Conservation (phyloP, 2,113 vertebrate genomes). For the Microcebus jonahi region DNA sequence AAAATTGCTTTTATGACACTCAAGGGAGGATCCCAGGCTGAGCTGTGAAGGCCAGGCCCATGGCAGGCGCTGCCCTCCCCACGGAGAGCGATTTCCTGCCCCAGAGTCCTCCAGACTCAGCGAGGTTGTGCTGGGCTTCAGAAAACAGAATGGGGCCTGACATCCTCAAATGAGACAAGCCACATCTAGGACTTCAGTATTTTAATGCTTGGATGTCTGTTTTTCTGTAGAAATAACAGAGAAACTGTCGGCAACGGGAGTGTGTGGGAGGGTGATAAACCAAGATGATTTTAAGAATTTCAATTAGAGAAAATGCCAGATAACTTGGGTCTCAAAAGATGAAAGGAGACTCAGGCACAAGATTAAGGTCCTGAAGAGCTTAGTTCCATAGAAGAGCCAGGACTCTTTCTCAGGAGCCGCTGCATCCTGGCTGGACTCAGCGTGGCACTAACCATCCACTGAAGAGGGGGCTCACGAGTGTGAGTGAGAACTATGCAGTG, state of each 20-base stretch:
- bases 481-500: accelerated
- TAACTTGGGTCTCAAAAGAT: not conserved
- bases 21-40: not conserved
- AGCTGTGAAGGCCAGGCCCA: not conserved
- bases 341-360: not conserved
- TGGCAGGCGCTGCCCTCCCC: not conserved
- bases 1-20: conserved; percentile 42
- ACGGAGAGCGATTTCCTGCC: not conserved
- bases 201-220: not conserved
- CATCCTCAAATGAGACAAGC: not conserved
- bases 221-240: not conserved
- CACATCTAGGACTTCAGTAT: accelerated
- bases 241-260: not conserved
- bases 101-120: not conserved
- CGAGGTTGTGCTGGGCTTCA: not conserved
- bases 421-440: not conserved
- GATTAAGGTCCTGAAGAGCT: not conserved
- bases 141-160: too few relatives aligned
- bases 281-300: not conserved
- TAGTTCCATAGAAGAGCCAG: not conserved
- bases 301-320: not conserved
- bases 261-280: too few relatives aligned
- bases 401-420: not conserved
- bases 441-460: not conserved
- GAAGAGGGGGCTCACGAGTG: not conserved